Evolutionary conservation across 2,797 vertebrate species (phyloP).

Genomic region (Gephyroberyx darwinii): DNA sequence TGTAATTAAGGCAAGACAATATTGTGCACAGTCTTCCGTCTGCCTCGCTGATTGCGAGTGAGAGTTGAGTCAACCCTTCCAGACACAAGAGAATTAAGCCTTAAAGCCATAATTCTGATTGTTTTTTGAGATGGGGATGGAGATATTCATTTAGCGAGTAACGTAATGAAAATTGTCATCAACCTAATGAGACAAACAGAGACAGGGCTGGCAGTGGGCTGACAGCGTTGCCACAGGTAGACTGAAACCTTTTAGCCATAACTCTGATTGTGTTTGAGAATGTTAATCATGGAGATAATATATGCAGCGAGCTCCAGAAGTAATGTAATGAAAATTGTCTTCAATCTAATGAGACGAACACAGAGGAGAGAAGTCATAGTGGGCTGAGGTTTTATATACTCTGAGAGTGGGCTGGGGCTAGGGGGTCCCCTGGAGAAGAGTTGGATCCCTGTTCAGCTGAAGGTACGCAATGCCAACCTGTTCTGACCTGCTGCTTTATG

Average conservation of each 20-base stretch:
- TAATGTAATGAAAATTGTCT: slow-evolving; percentile 19
- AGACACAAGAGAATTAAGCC: slow-evolving; percentile 52
- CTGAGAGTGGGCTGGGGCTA: slow-evolving; percentile 7
- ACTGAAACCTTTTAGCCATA: slow-evolving; percentile 48
- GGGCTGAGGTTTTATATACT: slow-evolving; percentile 13
- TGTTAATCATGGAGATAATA: slow-evolving; percentile 64
- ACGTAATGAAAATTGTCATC: slow-evolving; percentile 63
- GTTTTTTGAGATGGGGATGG: slow-evolving; percentile 55
- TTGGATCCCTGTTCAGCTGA: slow-evolving; percentile 67
- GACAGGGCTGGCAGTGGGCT: slow-evolving; percentile 41
- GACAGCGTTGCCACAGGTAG: slow-evolving; percentile 51
- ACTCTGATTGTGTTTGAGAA: slow-evolving; percentile 48
- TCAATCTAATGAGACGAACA: slow-evolving; percentile 17
- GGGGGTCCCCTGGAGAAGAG: slow-evolving; percentile 54
- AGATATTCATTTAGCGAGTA: slow-evolving; percentile 64
- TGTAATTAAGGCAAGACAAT: slow-evolving; percentile 64
- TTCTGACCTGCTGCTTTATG: slow-evolving; percentile 72
- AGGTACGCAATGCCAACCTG: slow-evolving; percentile 66
- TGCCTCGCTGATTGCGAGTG: slow-evolving; percentile 42
- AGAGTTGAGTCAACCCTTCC: slow-evolving; percentile 44
- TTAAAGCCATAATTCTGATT: slow-evolving; percentile 64
- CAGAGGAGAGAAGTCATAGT: neutral
- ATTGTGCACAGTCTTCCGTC: slow-evolving; percentile 59
- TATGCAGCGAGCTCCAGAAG: slow-evolving; percentile 6
- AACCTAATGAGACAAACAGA: slow-evolving; percentile 62